Conservation (phyloP, 2,797 vertebrate species). For the Tangara arthus region DNA sequence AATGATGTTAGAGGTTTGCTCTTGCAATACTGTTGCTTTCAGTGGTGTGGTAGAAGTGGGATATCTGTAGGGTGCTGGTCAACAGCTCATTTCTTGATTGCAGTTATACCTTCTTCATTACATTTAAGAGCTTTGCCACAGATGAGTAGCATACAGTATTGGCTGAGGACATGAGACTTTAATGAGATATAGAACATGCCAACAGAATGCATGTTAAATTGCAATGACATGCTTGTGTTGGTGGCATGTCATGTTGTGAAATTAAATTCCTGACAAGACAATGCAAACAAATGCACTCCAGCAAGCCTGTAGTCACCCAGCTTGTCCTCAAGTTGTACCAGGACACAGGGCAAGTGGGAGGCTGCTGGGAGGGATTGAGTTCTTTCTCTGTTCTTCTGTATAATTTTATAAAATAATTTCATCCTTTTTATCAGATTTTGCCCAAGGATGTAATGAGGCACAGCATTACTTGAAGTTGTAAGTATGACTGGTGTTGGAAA, state of each 20-base stretch:
- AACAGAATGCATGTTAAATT: conserved; percentile 58
- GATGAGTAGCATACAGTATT: conserved; percentile 31
- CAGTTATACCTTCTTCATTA: conserved; percentile 39
- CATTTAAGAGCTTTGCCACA: conserved; percentile 45
- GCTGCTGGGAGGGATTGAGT: neutral
- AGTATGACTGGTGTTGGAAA: neutral
- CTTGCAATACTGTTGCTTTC: neutral
- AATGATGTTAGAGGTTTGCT: neutral
- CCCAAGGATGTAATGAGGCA: neutral
- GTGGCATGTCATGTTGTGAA: conserved; percentile 15
- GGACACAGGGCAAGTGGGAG: neutral
- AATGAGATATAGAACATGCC: conserved; percentile 57
- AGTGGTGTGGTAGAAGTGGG: rapidly evolving
- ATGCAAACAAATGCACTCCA: neutral
- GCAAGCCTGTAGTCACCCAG: neutral
- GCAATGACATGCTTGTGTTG: conserved; percentile 30
- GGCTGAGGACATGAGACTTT: conserved; percentile 51
- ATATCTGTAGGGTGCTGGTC: neutral
- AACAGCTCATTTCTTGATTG: neutral
- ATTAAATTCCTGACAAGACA: conserved; percentile 57
- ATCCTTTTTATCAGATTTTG: neutral
- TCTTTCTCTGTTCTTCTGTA: neutral
- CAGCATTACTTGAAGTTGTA: neutral
- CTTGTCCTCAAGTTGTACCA: neutral
- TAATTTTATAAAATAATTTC: neutral